These are phyloP conservation scores for Tachina fera DNA, from an alignment of 2,888 invertebrate genomes.

Conservation along the genomic window DNA sequence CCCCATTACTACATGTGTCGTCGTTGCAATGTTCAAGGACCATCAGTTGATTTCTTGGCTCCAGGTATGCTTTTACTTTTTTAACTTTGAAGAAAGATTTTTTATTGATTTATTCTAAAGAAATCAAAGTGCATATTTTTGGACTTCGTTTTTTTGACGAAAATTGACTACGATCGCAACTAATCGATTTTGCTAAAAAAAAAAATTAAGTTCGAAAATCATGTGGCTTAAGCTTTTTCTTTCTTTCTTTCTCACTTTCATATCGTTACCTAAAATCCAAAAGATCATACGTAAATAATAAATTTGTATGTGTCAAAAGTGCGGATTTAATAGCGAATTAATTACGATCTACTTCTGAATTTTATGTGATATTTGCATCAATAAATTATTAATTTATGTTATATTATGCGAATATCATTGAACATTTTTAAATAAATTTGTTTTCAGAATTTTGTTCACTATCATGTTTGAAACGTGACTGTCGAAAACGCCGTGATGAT, in stretches of 20 bases:
- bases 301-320: too few relatives aligned
- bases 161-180: too few relatives aligned
- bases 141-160: too few relatives aligned
- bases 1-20: conserved; percentile 89
- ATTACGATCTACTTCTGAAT: too few relatives aligned
- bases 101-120: background rate
- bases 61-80: conserved; percentile 85
- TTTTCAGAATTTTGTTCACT: conserved; percentile 78
- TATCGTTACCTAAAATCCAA: too few relatives aligned
- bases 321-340: too few relatives aligned
- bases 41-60: conserved; percentile 91
- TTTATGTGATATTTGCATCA: background rate
- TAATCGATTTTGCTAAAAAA: too few relatives aligned
- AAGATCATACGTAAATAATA: too few relatives aligned
- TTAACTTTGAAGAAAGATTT: background rate
- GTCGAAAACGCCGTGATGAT: conserved; percentile 73
- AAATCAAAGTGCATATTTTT: background rate
- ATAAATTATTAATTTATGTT: background rate
- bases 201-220: too few relatives aligned
- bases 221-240: too few relatives aligned
- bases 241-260: too few relatives aligned
- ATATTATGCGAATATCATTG: background rate
- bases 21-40: conserved; percentile 93
- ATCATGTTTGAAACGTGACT: conserved; percentile 76
- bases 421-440: background rate